Evolutionary conservation across 1,140 invertebrate genomes (phyloP), one percentile per base, ranked within the genome.

Genomic region (Bombus soroeensis): DNA sequence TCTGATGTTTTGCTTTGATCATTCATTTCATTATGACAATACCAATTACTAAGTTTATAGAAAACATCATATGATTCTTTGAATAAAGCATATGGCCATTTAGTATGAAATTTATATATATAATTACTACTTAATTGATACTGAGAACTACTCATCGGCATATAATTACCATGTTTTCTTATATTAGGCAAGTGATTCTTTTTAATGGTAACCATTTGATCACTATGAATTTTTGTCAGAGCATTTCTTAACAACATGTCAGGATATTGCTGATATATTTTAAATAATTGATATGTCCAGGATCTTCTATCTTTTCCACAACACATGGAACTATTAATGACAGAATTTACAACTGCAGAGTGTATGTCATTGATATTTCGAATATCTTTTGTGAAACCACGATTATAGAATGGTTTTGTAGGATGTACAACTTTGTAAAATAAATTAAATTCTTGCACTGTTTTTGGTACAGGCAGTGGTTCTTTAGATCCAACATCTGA

Each of bases 241-340:
- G 96, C 96, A 0, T 94, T 94, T 71, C 96, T 92, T 3, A 97
- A 91, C 1, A 97, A 90, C 64, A 94, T 94, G 80, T 97, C 97
- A 0, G 96, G 96, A 94, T 97, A 97, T 85, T 97, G 96, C 86
- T 97, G 97, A 88, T 97, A 97, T 43, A 97, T 96, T 87, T 96
- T 96, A 85, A 97, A 97, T n/a, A 97, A 92, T 59, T 97, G 96
- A 89, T 96, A 96, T 2, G 96, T 96, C 94, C 96, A 97, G 1
- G 96, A 96, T 12, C 96, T 95, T 89, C 96, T 96, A 86, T 97
- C 96, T 39, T 96, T 95, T 34, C 94, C 95, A 80, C 96, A 96
- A 80, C 96, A 96, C 87, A 98, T 94, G 0, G 96, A 96, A 90
- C 97, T 97, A 87, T 97, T 96, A 81, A 96, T 94, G 0, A 96